Evolutionary conservation across 1,140 invertebrate genomes (phyloP), one percentile per base, ranked within the genome.

Genomic region (Sycophaga agraensis): DNA sequence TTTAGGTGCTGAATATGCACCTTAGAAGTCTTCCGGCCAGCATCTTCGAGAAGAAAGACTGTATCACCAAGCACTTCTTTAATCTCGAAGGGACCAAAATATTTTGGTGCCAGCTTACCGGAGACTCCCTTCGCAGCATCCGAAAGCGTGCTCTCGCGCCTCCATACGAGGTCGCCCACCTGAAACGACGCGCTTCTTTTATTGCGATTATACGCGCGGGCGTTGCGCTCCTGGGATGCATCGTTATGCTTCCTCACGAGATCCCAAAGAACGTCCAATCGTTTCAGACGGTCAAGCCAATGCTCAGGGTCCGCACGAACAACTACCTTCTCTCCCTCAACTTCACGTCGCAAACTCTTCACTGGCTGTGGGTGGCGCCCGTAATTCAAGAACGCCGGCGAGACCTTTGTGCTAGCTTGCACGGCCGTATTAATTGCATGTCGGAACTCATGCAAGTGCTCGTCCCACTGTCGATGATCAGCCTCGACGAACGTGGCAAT

Each of bases 91-190:
- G 62, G 61, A 4, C 58, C 65, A 16, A 61, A 61, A 45, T 55
- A 66, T 58, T 66, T 64, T 4, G 54, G 31, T 1, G 45, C 57
- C 8, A 66, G 57, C n/a, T 61, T 61, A 0, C 45, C 60, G 8
- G 43, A 21, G 21, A 34, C 57, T 61, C 49, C 61, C 8, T 61
- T 55, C 0, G 22, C n/a, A 0, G 61, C 49, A n/a, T 64, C 56
- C 0, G 61, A 64, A 2, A 61, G 14, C 0, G 40, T 49, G 22
- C 56, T 53, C 1, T 4, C 35, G 43, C 37, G 48, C 0, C 56
- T 8, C 11, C 46, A 60, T 1, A 63, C 65, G 12, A 17, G 1
- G 11, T 63, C 53, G 1, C 53, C 60, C n/a, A 28, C n/a, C n/a
- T 6, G 6, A 50, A 26, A 26, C 31, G 0, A 19, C 42, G 4